Conservation (phyloP, 2,888 invertebrate genomes). For the Myopa tessellatipennis region DNA sequence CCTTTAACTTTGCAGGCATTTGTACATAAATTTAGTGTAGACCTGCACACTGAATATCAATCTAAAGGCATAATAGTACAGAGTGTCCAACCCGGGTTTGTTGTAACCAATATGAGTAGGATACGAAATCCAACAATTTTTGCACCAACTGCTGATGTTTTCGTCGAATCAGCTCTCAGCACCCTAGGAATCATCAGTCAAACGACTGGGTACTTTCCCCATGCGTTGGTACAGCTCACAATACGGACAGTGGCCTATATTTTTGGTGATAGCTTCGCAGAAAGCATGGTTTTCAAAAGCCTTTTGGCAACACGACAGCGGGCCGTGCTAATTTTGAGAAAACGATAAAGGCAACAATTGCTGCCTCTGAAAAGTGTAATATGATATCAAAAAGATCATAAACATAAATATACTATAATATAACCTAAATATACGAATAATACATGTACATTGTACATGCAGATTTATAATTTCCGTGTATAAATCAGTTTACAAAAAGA, state of each 20-base stretch:
- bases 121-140: conserved; percentile 79
- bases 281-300: conserved; percentile 59
- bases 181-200: conserved; percentile 77
- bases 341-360: conserved; percentile 34
- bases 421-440: too few species aligned
- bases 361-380: too few species aligned
- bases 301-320: conserved; percentile 59
- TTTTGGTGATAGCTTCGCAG: conserved; percentile 59
- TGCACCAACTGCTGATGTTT: conserved; percentile 80
- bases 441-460: too few species aligned
- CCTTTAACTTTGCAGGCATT: conserved; percentile 73
- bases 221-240: conserved; percentile 59
- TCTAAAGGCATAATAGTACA: conserved; percentile 82
- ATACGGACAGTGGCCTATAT: conserved; percentile 53
- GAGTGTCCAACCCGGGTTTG: conserved; percentile 86
- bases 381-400: too few species aligned
- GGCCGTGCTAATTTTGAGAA: conserved; percentile 58
- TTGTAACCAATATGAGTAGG: conserved; percentile 92
- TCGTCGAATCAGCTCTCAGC: conserved; percentile 77
- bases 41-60: conserved; percentile 80
- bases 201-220: conserved; percentile 79
- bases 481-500: too few species aligned
- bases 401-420: too few species aligned
- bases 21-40: conserved; percentile 83
- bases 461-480: too few species aligned